A percentile compares a stretch with the other conserved stretches of the same genome.
Evolutionary conservation across 2,797 vertebrate genomes (phyloP).

Genomic region (Cossypha heuglini): DNA sequence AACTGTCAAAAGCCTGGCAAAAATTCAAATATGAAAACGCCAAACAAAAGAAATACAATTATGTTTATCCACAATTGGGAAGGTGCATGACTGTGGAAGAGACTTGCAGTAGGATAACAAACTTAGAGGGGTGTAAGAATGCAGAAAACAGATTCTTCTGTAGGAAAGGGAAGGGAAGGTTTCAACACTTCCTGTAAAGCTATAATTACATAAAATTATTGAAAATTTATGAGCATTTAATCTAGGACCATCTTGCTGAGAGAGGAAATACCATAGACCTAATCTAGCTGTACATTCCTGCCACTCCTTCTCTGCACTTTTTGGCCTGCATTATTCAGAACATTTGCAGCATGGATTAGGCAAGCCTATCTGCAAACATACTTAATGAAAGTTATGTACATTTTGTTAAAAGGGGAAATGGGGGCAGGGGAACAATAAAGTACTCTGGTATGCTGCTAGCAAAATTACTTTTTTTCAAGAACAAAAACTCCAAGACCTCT

Average conservation of each 20-base stretch:
- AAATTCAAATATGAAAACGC: not conserved
- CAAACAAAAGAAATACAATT: not conserved
- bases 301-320: conserved; percentile 7
- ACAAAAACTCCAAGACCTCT: not conserved
- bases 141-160: not conserved
- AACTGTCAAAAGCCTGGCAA: not conserved
- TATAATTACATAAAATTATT: not conserved
- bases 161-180: not conserved
- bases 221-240: not conserved
- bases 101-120: not conserved
- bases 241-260: not conserved
- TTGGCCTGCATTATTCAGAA: not conserved
- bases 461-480: not conserved
- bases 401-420: not conserved
- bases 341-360: not conserved
- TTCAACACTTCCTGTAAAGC: not conserved
- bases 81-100: not conserved
- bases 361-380: not conserved
- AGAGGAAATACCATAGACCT: conserved; percentile 35
- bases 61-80: not conserved
- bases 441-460: not conserved
- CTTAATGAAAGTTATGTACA: not conserved
- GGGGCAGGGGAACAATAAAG: not conserved
- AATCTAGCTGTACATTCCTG: conserved; percentile 50
- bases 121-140: not conserved